phyloP scores from a whole-genome alignment of 2,888 invertebrate genomes.

The Tethea ocularis region DNA sequence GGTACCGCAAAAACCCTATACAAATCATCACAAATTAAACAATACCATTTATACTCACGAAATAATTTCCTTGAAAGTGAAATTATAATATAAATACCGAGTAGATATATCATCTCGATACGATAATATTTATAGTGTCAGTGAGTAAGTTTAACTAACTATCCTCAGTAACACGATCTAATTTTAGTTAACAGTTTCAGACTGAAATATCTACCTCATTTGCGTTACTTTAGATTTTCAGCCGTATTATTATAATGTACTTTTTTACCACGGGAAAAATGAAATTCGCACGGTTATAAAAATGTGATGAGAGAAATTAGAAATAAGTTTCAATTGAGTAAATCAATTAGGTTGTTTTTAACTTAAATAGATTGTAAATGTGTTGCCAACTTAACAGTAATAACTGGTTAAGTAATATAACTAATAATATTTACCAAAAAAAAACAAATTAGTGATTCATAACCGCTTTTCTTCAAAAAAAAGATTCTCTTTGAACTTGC shows the following conservation, averaged over 20 bases:
- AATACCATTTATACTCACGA: not conserved
- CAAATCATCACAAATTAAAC: not conserved
- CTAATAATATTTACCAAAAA: too few relatives aligned
- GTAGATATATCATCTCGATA: conserved; percentile 24
- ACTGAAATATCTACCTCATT: conserved; percentile 6
- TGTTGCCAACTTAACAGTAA: too few relatives aligned
- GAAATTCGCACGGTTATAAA: not conserved
- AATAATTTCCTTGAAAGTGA: conserved; percentile 6
- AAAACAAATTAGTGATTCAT: too few relatives aligned
- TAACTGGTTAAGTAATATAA: too few relatives aligned
- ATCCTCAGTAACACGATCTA: conserved; percentile 38
- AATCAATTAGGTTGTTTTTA: too few relatives aligned
- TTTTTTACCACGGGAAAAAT: not conserved
- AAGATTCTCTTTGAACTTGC: too few relatives aligned
- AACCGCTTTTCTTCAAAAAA: too few relatives aligned
- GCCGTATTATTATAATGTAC: conserved; percentile 5
- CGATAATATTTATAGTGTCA: conserved; percentile 51
- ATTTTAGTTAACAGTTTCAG: conserved; percentile 21
- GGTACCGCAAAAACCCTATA: too few relatives aligned
- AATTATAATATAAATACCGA: conserved; percentile 1
- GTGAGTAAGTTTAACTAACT: conserved; percentile 44
- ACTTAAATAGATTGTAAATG: too few relatives aligned
- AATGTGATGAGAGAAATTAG: not conserved
- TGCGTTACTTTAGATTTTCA: not conserved
- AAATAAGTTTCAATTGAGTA: too few relatives aligned